These are phyloP conservation scores for Chamaetylas fuelleborni DNA, from an alignment of 2,113 vertebrate genomes.

Conservation along the genomic window DNA sequence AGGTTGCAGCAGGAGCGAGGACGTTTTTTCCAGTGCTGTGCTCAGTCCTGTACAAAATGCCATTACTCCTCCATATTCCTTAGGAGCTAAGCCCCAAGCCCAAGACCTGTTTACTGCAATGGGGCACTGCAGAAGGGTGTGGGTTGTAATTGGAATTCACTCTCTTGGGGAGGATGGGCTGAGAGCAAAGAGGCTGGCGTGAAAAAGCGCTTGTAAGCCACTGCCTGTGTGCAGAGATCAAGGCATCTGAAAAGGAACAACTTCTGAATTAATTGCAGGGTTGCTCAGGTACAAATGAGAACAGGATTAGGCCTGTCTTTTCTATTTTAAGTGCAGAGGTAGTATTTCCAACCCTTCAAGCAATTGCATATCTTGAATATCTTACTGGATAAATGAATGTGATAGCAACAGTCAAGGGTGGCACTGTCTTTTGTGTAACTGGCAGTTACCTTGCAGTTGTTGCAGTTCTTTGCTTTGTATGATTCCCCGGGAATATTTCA, in stretches of 20 bases:
- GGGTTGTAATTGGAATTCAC: not conserved
- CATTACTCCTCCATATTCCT: not conserved
- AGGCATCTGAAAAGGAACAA: not conserved
- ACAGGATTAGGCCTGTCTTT: not conserved
- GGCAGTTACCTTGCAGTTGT: not conserved
- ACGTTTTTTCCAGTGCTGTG: not conserved
- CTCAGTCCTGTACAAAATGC: not conserved
- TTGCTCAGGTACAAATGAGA: not conserved
- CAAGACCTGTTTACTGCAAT: not conserved
- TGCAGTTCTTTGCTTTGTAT: not conserved
- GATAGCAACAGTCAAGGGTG: not conserved
- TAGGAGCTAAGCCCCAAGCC: not conserved
- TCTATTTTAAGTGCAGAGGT: not conserved
- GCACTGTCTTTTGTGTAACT: accelerated
- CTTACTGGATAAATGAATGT: not conserved
- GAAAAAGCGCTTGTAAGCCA: not conserved
- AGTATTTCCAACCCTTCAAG: not conserved
- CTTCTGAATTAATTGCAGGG: not conserved
- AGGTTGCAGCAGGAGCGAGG: not conserved
- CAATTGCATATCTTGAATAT: not conserved
- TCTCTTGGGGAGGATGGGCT: not conserved
- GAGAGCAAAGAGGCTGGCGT: not conserved
- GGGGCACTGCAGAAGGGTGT: not conserved
- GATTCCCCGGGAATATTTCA: not conserved
- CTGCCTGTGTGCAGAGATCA: not conserved